Conservation (phyloP, 30 jellyfish, hydroid and myxozoan genomes). For the Aurelia sp. region DNA sequence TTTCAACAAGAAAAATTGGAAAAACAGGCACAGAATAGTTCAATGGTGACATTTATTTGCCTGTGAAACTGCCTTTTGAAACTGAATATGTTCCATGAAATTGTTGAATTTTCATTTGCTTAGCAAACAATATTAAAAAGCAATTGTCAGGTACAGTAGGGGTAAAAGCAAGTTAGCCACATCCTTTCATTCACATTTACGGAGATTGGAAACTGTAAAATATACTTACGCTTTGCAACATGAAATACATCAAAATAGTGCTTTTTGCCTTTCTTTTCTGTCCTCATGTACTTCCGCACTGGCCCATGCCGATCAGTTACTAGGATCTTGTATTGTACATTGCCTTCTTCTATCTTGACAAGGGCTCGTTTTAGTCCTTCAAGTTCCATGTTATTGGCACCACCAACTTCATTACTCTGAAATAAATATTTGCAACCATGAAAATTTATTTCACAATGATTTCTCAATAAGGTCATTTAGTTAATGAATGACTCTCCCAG, state of each 20-base stretch:
- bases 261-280: slow-evolving; percentile 6
- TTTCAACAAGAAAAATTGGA: too few relatives aligned
- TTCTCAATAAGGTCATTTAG: too few relatives aligned
- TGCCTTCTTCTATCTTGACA: neutral
- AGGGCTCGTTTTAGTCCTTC: slow-evolving; percentile 14
- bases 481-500: too few relatives aligned
- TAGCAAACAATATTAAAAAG: neutral
- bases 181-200: neutral
- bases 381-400: slow-evolving; percentile 15
- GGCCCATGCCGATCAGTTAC: slow-evolving; percentile 35
- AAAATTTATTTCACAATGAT: too few relatives aligned
- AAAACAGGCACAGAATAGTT: too few relatives aligned
- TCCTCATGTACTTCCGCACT: slow-evolving; percentile 16
- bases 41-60: too few relatives aligned
- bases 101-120: too few relatives aligned
- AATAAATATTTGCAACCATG: neutral
- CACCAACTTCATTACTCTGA: slow-evolving; percentile 18
- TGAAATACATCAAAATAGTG: too few relatives aligned
- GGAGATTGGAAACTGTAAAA: neutral
- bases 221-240: too few relatives aligned
- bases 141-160: too few relatives aligned
- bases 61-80: too few relatives aligned
- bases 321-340: neutral
- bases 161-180: neutral
- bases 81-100: too few relatives aligned